Evolutionary conservation across 2,888 invertebrate genomes (phyloP), one percentile per base, ranked within the genome.

Genomic region (Yponomeuta malinellus): DNA sequence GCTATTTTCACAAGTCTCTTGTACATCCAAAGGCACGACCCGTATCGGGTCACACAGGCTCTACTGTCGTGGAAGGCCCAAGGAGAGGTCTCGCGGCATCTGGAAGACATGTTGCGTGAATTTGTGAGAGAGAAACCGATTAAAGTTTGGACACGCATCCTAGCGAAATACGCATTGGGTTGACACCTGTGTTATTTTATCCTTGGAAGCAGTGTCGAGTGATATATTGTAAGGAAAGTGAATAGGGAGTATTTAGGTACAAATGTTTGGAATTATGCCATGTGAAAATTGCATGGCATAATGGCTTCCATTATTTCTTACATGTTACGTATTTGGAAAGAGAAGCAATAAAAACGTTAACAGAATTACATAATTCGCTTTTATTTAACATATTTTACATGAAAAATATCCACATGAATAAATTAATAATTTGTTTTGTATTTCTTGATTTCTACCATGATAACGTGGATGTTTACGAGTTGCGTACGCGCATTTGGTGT

Each of bases 371-470:
- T 59, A 15, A 59, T 59, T 15, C 15, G 33, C 5, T 43, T 43
- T 43, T 59, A 59, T 59, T 59, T 12, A 15, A 15, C 52, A 2
- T 59, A 12, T 15, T 59, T 59, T 59, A 59, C 15, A 15, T 59
- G 1, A 15, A 52, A 52, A 52, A 10, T 52, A 15, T 5, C 3
- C 1, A 15, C 15, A 52, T 15, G 15, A 15, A 15, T 59, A 59
- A 59, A 15, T 90, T 93, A 98, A 90, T 97, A 99, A 86, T 96
- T 97, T 9, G 98, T 98, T 92, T 99, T 99, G 89, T 99, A 99
- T 92, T 99, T 99, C 88, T 99, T 99, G 74, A 99, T 97, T 93
- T 99, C 99, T 2, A 99, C 98, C 98, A 99, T 99, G 73, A 99
- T 97, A 73, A 98, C 97, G 91, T 99, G 99, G 80, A 99, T 98